A percentile compares a stretch with the other conserved stretches of the same genome.
These are phyloP conservation scores for Tinea semifulvella DNA, from an alignment of 2,888 invertebrate species.

Conservation along the genomic window DNA sequence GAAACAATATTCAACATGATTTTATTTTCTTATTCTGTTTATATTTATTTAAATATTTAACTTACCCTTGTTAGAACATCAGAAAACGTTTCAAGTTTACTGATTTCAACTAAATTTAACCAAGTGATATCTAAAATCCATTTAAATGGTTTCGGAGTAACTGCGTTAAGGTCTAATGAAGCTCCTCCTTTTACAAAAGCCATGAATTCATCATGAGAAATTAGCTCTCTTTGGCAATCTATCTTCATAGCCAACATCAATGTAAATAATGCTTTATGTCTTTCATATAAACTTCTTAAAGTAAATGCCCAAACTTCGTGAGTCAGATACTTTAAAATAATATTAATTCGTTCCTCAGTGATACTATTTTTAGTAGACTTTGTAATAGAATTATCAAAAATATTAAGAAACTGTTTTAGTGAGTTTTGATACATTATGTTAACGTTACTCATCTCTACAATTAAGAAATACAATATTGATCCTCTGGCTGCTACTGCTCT, in stretches of 20 bases:
- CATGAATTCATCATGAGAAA: conserved; percentile 92
- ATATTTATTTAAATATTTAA: conserved; percentile 9
- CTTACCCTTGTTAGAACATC: conserved; percentile 79
- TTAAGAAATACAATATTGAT: conserved; percentile 93
- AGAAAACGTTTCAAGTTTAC: conserved; percentile 80
- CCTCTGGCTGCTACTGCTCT: conserved; percentile 94
- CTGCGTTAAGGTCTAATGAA: conserved; percentile 91
- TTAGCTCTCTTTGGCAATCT: conserved; percentile 81
- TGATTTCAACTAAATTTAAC: conserved; percentile 94
- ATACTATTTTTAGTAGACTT: conserved; percentile 87
- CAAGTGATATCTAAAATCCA: conserved; percentile 97
- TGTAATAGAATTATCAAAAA: conserved; percentile 93
- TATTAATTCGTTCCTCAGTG: conserved; percentile 86
- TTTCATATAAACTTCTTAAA: conserved; percentile 89
- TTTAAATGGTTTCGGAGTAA: conserved; percentile 89
- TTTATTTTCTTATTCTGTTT: neutral
- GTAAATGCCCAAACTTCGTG: conserved; percentile 94
- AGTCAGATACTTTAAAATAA: conserved; percentile 89
- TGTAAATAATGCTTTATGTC: conserved; percentile 92
- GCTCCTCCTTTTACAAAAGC: conserved; percentile 97
- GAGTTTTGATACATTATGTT: conserved; percentile 98
- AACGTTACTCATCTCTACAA: conserved; percentile 97
- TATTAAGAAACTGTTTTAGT: conserved; percentile 89
- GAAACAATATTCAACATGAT: conserved; percentile 6
- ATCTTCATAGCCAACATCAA: conserved; percentile 96